Evolutionary conservation across 2,888 invertebrate genomes (phyloP), one percentile per base, ranked within the genome.

Genomic region (Papilio protenor): DNA sequence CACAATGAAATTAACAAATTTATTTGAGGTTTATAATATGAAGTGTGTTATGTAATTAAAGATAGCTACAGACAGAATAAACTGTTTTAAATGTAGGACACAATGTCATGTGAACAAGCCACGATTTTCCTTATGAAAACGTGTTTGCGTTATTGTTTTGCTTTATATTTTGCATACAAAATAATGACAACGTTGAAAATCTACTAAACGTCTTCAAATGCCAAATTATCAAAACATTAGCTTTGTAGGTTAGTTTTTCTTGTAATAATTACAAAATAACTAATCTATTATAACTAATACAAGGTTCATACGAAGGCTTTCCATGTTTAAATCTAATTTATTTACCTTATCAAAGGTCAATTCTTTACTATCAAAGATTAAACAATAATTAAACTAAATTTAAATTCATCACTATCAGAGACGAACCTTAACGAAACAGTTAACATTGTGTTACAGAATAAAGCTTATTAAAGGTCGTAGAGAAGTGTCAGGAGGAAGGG

Each of bases 401-500:
- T 16, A 70, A 49, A 21, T 70, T n/a, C 52, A 33, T 6, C 11
- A n/a, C 14, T 52, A 55, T 23, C 73, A 66, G 33, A 75, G 16
- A 23, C 23, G 33, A 64, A 75, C 10, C n/a, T 55, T 40, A 23
- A 64, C n/a, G 40, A 21, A 21, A 69, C 23, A 23, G 57, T 74
- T 61, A 74, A 47, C 47, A 47, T 14, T 10, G 10, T 47, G 59
- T 70, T 47, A 69, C 71, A 61, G 78, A 75, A 73, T 73, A 73
- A 81, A 81, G 75, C 81, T 79, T 79, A 84, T 85, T 52, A 73
- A 74, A 83, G 82, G 81, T 78, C 74, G 78, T 33, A 81, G 83
- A 21, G 21, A 21, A 27, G 27, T 27, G 16, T 23, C 23, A 1
- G 10, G 45, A n/a, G 66, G 12, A 45, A 45, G 45, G 11, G 66